These are phyloP conservation scores for Diachasmimorpha longicaudata DNA, from an alignment of 1,140 invertebrate genomes.

Conservation along the genomic window DNA sequence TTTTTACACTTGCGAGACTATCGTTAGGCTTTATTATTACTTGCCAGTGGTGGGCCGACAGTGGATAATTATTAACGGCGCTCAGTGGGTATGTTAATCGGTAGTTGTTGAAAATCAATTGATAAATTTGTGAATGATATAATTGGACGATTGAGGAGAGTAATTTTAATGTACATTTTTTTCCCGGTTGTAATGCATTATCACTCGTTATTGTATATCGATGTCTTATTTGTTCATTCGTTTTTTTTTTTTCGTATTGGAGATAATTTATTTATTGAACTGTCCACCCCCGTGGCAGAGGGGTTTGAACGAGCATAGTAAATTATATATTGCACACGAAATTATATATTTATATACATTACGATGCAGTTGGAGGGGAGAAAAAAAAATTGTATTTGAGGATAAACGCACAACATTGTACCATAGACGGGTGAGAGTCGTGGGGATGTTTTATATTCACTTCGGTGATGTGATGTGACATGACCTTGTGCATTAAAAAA, in stretches of 20 bases:
- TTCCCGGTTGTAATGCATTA: background rate
- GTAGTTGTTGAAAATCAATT: too few relatives aligned
- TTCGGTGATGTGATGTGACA: too few relatives aligned
- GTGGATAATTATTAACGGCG: background rate
- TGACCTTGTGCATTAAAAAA: too few relatives aligned
- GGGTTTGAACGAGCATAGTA: conserved; percentile 28
- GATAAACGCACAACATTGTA: background rate
- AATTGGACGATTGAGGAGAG: background rate
- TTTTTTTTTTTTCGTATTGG: background rate
- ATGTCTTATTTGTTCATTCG: background rate
- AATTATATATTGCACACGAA: conserved; percentile 49
- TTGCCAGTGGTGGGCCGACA: too few relatives aligned
- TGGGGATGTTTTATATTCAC: background rate
- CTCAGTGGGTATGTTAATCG: too few relatives aligned
- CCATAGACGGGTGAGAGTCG: background rate
- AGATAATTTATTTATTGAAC: conserved; percentile 7
- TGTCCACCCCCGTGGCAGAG: background rate
- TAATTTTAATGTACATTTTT: background rate
- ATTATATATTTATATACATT: conserved; percentile 41
- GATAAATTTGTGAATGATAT: too few relatives aligned
- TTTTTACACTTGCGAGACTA: background rate
- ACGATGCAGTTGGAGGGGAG: background rate
- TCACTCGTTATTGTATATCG: background rate
- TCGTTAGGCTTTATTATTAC: background rate
- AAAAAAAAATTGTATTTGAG: conserved; percentile 30